These are phyloP conservation scores for Scolopax rusticola DNA, from an alignment of 2,797 vertebrate genomes.

Conservation along the genomic window DNA sequence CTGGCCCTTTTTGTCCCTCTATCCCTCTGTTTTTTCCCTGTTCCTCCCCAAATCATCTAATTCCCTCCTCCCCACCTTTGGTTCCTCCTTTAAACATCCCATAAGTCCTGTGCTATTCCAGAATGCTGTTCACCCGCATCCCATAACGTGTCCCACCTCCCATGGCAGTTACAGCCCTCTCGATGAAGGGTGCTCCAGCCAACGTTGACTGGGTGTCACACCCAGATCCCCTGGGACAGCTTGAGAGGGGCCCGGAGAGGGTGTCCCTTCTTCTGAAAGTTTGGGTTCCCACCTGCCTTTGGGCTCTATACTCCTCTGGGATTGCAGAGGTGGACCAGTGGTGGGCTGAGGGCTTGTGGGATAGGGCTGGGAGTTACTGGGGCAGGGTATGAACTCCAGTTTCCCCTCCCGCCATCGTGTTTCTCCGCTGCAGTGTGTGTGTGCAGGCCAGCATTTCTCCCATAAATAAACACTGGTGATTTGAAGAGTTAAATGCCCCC, in stretches of 20 bases:
- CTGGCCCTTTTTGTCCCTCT: not conserved
- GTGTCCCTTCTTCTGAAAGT: not conserved
- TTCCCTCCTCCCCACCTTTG: not conserved
- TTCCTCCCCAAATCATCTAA: not conserved
- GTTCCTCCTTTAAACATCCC: not conserved
- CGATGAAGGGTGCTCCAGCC: not conserved
- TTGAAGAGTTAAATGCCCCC: not conserved
- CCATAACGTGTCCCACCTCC: rapidly evolving
- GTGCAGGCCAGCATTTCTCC: rapidly evolving
- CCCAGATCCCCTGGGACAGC: not conserved
- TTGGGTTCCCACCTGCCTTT: not conserved
- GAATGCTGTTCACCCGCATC: not conserved
- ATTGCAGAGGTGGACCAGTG: not conserved
- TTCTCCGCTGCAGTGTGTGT: not conserved
- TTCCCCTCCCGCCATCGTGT: too few species aligned
- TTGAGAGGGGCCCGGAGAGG: not conserved
- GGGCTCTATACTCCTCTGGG: not conserved
- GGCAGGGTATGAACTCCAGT: not conserved
- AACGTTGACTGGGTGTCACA: not conserved
- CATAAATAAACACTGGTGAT: not conserved
- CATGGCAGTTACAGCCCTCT: not conserved
- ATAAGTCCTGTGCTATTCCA: not conserved
- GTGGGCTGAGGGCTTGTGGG: not conserved
- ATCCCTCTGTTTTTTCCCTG: not conserved
- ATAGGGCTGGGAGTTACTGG: not conserved